Conservation (phyloP, 1,140 invertebrate species). For the Lordiphosa collinella region DNA sequence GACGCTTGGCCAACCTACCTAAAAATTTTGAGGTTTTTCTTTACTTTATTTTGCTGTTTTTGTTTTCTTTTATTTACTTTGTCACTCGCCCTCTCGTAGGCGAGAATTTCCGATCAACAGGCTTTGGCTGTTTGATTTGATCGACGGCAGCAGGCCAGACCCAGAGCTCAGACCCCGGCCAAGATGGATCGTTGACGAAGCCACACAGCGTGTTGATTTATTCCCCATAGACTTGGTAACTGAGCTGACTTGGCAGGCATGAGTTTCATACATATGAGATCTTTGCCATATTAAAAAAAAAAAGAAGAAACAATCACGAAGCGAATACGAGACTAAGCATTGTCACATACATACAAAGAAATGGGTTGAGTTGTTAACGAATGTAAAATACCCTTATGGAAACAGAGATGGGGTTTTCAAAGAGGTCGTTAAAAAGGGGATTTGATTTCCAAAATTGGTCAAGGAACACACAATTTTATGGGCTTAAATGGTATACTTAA, state of each 20-base stretch:
- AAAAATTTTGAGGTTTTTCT: slow-evolving; percentile 45
- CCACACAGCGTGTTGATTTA: slow-evolving; percentile 79
- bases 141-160: slow-evolving; percentile 69
- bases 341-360: slow-evolving; percentile 7
- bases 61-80: slow-evolving; percentile 32
- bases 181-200: slow-evolving; percentile 78
- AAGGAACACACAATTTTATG: not conserved
- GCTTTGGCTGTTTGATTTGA: slow-evolving; percentile 43
- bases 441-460: slow-evolving; percentile 21
- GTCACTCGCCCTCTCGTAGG: slow-evolving; percentile 66
- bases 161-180: slow-evolving; percentile 18
- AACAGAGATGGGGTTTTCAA: slow-evolving; percentile 2
- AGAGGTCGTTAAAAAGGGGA: slow-evolving; percentile 5
- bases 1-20: slow-evolving; percentile 50
- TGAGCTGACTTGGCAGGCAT: slow-evolving; percentile 22
- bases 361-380: slow-evolving; percentile 11
- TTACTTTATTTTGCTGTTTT: slow-evolving; percentile 38
- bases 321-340: slow-evolving; percentile 6
- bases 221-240: slow-evolving; percentile 65
- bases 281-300: slow-evolving; percentile 32
- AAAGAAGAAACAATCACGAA: no score
- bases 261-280: slow-evolving; percentile 22
- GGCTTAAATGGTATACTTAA: no score
- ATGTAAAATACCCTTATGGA: slow-evolving; percentile 35
- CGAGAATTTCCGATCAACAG: slow-evolving; percentile 76